These are phyloP conservation scores for Anabacerthia variegaticeps DNA, from an alignment of 2,797 vertebrate genomes.

Conservation along the genomic window DNA sequence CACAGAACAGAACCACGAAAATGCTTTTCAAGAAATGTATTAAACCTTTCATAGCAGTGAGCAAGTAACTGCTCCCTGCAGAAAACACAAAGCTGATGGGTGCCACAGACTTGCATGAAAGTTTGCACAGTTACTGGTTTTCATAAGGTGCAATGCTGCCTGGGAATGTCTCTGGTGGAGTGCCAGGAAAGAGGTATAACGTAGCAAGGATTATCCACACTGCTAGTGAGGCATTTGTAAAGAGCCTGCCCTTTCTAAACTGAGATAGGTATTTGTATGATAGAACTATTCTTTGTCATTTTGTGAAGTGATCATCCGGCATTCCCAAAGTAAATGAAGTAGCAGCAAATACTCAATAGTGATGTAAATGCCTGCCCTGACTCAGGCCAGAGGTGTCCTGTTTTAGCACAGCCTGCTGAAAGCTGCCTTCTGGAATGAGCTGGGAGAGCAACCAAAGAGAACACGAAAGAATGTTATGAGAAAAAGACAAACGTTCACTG, in stretches of 20 bases:
- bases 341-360: neutral
- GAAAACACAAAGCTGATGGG: neutral
- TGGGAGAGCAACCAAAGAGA: constrained; percentile 48
- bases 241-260: neutral
- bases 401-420: neutral
- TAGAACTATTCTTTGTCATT: neutral
- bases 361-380: neutral
- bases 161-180: neutral
- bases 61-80: neutral
- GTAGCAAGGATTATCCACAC: neutral
- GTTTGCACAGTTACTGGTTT: neutral
- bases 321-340: neutral
- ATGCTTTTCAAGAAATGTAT: neutral
- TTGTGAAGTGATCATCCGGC: neutral
- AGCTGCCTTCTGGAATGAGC: neutral
- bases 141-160: neutral
- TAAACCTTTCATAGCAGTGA: neutral
- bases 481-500: constrained; percentile 12
- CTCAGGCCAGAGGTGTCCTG: neutral
- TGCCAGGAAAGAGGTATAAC: neutral
- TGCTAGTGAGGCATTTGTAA: neutral
- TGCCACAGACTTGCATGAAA: neutral
- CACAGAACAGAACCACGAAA: neutral
- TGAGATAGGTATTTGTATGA: neutral
- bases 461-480: constrained; percentile 38